These are phyloP conservation scores for Oryzias woworae DNA, from an alignment of 2,113 vertebrate species.

Conservation along the genomic window DNA sequence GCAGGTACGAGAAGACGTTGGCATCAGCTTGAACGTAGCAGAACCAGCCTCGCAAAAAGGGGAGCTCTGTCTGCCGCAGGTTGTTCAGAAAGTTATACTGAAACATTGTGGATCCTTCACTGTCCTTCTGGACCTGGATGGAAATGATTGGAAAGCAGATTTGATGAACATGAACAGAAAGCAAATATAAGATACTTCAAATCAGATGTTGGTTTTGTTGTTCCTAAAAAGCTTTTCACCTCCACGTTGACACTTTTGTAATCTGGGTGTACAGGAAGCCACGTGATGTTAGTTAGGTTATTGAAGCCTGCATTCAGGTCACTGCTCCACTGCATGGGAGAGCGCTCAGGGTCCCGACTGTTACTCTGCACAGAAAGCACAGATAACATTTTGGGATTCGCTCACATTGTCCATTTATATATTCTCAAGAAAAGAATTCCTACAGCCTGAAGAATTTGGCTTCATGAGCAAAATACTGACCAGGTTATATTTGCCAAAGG, in stretches of 20 bases:
- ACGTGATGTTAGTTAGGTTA: conserved; percentile 77
- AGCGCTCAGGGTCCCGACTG: conserved; percentile 80
- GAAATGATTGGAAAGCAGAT: neutral
- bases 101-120: conserved; percentile 76
- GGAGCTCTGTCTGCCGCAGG: conserved; percentile 78
- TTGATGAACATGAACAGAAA: neutral
- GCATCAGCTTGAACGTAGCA: conserved; percentile 81
- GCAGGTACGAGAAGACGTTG: conserved; percentile 79
- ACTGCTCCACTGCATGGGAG: conserved; percentile 94
- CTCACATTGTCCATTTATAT: neutral
- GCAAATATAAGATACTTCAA: neutral
- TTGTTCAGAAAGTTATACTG: conserved; percentile 82
- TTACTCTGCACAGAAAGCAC: conserved; percentile 60
- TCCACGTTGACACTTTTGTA: conserved; percentile 85
- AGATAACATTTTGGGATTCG: neutral
- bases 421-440: neutral
- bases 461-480: conserved; percentile 56
- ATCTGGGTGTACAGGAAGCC: conserved; percentile 83
- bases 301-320: conserved; percentile 86
- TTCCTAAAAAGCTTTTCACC: conserved; percentile 62
- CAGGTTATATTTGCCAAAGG: conserved; percentile 71
- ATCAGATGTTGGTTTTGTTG: neutral
- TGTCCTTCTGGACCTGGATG: conserved; percentile 79
- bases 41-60: conserved; percentile 89
- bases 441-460: too few species aligned